These are phyloP conservation scores for Brachionus plicatilis DNA, from an alignment of 1,140 invertebrate genomes.

Conservation along the genomic window DNA sequence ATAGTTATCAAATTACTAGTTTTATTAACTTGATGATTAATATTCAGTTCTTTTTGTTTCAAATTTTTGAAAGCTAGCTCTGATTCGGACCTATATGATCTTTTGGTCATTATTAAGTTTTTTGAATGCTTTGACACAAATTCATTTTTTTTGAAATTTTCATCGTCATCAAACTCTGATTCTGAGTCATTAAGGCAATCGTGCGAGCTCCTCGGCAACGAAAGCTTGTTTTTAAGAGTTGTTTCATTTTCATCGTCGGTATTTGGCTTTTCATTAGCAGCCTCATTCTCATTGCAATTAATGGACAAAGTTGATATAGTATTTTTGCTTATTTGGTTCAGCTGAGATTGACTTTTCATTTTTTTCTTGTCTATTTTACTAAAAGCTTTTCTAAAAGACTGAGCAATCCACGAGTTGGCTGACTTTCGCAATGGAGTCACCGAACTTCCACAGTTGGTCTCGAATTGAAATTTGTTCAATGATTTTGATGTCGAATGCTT, in stretches of 20 bases:
- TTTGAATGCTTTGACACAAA: constrained; percentile 29
- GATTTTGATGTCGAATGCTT: neutral
- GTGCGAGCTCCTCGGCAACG: neutral
- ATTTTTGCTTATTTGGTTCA: constrained; percentile 12
- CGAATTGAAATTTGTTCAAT: neutral
- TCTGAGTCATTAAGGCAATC: constrained; percentile 3
- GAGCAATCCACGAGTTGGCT: constrained; percentile 20
- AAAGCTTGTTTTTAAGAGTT: neutral
- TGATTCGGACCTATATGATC: constrained; percentile 34
- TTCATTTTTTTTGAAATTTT: constrained; percentile 16
- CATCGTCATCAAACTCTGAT: constrained; percentile 19
- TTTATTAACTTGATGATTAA: constrained; percentile 1
- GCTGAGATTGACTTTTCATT: constrained; percentile 11
- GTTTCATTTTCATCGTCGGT: constrained; percentile 2
- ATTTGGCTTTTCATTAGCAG: neutral
- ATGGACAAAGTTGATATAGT: constrained; percentile 1
- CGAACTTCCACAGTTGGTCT: neutral
- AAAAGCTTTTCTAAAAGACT: constrained; percentile 28
- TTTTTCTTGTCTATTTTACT: constrained; percentile 8
- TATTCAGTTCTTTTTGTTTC: constrained; percentile 22
- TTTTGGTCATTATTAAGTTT: constrained; percentile 33
- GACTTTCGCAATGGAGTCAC: constrained; percentile 12
- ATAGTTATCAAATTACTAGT: constrained; percentile 5
- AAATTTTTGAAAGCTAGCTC: constrained; percentile 36
- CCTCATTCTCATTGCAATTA: neutral